Conservation (phyloP, 2,888 invertebrate genomes). For the Eupeodes latifasciatus region DNA sequence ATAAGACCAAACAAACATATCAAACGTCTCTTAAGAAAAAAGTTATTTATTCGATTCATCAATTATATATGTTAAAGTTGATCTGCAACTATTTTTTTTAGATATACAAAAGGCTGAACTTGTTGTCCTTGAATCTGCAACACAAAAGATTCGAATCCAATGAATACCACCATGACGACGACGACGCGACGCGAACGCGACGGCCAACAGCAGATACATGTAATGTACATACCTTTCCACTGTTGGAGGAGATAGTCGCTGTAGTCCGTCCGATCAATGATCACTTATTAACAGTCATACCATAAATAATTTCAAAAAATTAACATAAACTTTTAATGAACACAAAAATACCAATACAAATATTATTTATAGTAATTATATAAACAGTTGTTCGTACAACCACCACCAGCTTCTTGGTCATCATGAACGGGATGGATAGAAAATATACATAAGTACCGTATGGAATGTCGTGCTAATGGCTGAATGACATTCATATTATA, state of each 20-base stretch:
- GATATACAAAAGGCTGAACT: slow-evolving; percentile 6
- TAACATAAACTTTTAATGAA: slow-evolving; percentile 40
- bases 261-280: not conserved
- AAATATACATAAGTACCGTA: slow-evolving; percentile 42
- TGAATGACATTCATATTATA: not conserved
- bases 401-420: slow-evolving; percentile 42
- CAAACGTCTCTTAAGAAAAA: slow-evolving; percentile 12
- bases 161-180: not conserved
- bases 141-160: slow-evolving; percentile 35
- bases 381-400: not conserved
- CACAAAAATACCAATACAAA: not conserved
- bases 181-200: too few species aligned
- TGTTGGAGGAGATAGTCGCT: slow-evolving; percentile 7
- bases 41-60: slow-evolving; percentile 16
- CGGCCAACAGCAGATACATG: too few species aligned
- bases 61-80: slow-evolving; percentile 29
- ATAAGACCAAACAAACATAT: slow-evolving; percentile 4
- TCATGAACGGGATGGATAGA: slow-evolving; percentile 14
- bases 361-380: slow-evolving; percentile 20
- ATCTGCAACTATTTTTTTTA: slow-evolving; percentile 39
- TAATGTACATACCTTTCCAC: not conserved
- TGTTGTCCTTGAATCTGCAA: slow-evolving; percentile 58
- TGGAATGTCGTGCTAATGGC: slow-evolving; percentile 36
- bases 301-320: slow-evolving; percentile 38
- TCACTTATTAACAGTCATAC: slow-evolving; percentile 9